phyloP scores from a whole-genome alignment of 1,140 invertebrate species.

The Drosophila sulfurigaster region DNA sequence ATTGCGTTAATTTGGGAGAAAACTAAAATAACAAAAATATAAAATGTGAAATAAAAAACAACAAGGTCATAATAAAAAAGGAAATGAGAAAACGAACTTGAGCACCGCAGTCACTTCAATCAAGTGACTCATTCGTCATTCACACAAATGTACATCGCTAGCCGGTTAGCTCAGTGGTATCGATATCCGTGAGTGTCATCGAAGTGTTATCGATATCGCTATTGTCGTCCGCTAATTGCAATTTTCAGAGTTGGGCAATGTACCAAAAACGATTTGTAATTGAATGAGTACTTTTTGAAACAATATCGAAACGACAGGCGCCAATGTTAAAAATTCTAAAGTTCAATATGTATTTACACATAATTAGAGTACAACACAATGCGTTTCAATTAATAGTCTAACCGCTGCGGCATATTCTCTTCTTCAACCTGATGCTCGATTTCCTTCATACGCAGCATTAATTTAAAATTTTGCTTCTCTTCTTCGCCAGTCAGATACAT shows the following conservation, averaged over 20 bases:
- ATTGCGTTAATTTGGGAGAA: too few species aligned
- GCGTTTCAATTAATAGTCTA: slow-evolving; percentile 51
- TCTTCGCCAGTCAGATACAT: slow-evolving; percentile 85
- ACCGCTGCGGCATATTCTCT: slow-evolving; percentile 45
- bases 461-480: slow-evolving; percentile 76
- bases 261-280: too few species aligned
- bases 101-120: too few species aligned
- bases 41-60: too few species aligned
- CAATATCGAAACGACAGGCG: neutral
- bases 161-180: neutral
- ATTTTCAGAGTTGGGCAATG: too few species aligned
- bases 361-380: slow-evolving; percentile 17
- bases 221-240: too few species aligned
- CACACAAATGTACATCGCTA: neutral
- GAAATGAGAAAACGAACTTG: too few species aligned
- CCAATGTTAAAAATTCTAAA: neutral
- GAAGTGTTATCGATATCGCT: too few species aligned
- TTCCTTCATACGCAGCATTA: slow-evolving; percentile 74
- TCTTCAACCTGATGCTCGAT: slow-evolving; percentile 66
- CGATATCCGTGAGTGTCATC: neutral
- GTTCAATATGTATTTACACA: slow-evolving; percentile 6
- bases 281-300: too few species aligned
- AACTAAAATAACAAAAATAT: too few species aligned
- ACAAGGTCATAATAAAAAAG: neutral
- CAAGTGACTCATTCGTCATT: too few species aligned